Base-by-base conservation (phyloP, 2,797 vertebrate genomes). In the Psittacula echo region DNA sequence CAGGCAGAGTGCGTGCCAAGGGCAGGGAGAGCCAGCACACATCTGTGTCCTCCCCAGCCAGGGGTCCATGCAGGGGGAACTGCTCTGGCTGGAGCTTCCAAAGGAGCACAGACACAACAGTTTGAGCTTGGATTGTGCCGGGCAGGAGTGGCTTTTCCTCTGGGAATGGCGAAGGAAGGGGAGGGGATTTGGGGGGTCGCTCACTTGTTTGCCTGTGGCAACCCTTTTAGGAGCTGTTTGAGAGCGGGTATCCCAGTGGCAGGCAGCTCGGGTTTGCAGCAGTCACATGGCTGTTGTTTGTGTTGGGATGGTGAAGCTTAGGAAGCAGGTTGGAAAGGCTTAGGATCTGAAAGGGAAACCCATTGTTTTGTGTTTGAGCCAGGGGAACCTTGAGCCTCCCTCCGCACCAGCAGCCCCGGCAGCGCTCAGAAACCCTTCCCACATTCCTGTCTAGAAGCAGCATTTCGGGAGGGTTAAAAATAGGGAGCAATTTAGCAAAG, bases 261-360 rank as follows among this genome's bases (percentile, higher is more conserved):
- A n/a, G 67, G 21, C 1, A 30, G 29, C 62, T 41, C 3, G n/a
- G 2, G 53, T 87, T 19, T 64, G 73, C 91, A 29, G 93, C 47
- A 5, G 60, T 95, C 93, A 93, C 91, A 23, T 62, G 95, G 88
- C 37, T 30, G 82, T 21, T 95, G 91, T 94, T 95, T 94, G 86
- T 92, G 86, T 68, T 67, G 50, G 51, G 65, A 51, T 62, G 70
- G 85, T 39, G 75, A 47, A 61, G 71, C 70, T 94, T 61, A 79
- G 80, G 86, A 90, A 29, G 32, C 76, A 68, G 45, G 60, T 80
- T 94, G 85, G 72, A 42, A 92, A 84, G 86, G 90, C 70, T 88
- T 34, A 14, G 34, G 53, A 61, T 64, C 68, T 91, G 24, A 45
- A 85, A 95, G 88, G 88, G 88, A 95, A 94, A 58, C 79, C n/a